A percentile compares a stretch with the other conserved stretches of the same genome.
phyloP scores from a whole-genome alignment of 2,888 invertebrate species.

The Sinopyrophorus schimmeli region DNA sequence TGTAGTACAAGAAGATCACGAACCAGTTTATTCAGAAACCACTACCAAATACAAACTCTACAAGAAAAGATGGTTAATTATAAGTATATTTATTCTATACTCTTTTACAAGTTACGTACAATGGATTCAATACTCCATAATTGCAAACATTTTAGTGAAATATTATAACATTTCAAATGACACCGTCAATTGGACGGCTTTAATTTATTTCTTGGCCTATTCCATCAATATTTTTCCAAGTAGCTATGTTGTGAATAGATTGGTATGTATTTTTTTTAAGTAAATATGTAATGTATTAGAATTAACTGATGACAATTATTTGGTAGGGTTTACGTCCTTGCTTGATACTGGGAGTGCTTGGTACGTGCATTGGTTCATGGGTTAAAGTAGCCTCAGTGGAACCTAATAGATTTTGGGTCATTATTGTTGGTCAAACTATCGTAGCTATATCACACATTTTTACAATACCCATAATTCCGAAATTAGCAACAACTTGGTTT shows the following conservation, averaged over 20 bases:
- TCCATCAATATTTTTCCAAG: conserved; percentile 99
- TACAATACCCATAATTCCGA: conserved; percentile 86
- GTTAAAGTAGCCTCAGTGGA: conserved; percentile 83
- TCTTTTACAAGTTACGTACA: conserved; percentile 92
- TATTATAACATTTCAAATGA: conserved; percentile 73
- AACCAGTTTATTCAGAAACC: too few species aligned
- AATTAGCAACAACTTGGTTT: conserved; percentile 95
- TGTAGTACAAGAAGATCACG: too few species aligned
- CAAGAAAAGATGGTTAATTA: conserved; percentile 78
- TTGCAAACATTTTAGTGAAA: conserved; percentile 76
- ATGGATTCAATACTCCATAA: conserved; percentile 95
- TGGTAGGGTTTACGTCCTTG: conserved; percentile 79
- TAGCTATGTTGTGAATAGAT: conserved; percentile 91
- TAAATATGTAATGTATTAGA: too few species aligned
- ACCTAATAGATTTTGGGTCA: conserved; percentile 81
- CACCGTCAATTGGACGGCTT: conserved; percentile 91
- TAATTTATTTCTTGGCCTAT: conserved; percentile 95
- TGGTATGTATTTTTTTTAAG: conserved; percentile 71
- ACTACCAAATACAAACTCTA: too few species aligned
- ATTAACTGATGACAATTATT: too few species aligned
- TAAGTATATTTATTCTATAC: conserved; percentile 80
- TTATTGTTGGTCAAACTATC: conserved; percentile 85
- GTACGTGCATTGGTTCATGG: conserved; percentile 87
- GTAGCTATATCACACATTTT: conserved; percentile 88
- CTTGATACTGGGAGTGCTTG: conserved; percentile 76